Evolutionary conservation across 2,797 vertebrate species (phyloP), one percentile per base, ranked within the genome.

Genomic region (Perodicticus potto): DNA sequence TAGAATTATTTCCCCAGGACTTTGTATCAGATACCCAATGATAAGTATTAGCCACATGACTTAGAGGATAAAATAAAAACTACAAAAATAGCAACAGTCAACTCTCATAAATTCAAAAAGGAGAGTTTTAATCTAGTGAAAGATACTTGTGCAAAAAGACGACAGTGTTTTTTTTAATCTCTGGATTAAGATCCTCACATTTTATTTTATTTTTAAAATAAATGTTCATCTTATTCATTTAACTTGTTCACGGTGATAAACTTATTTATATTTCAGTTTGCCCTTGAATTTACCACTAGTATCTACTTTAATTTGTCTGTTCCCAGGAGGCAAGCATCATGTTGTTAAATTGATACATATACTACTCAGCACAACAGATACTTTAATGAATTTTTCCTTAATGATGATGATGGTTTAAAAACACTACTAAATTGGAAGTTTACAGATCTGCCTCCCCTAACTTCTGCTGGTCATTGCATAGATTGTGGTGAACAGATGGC

Each of bases 391-490:
- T 89, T 86, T 96, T 93, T 73, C 57, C 81, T 92, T 96, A 96
- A 96, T 89, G 87, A 92, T 95, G 96, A 97, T 96, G 93, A 63
- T 65, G 23, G 67, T 59, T 96, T 94, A 90, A 95, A 95, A 97
- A 89, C 69, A 92, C 17, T 49, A 55, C 77, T 84, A 67, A 96
- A 82, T 74, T 72, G 13, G 72, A 90, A 92, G 84, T 77, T 92
- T 95, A 85, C 49, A 92, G 69, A 85, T 88, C 72, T 80, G 27
- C 37, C 13, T 82, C 49, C 55, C 96, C 37, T 91, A 43, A 17
- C 25, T 80, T 95, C 87, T 88, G 34, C 89, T 93, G 97, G 97
- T 88, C 95, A 96, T 85, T 93, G 84, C 32, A 14, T 53, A 94
- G 91, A 87, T 43, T 80, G 81, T 87, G 61, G 73, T 22, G 85